Conservation (phyloP, 64 coral and sea anemone species). For the Actinia tenebrosa region DNA sequence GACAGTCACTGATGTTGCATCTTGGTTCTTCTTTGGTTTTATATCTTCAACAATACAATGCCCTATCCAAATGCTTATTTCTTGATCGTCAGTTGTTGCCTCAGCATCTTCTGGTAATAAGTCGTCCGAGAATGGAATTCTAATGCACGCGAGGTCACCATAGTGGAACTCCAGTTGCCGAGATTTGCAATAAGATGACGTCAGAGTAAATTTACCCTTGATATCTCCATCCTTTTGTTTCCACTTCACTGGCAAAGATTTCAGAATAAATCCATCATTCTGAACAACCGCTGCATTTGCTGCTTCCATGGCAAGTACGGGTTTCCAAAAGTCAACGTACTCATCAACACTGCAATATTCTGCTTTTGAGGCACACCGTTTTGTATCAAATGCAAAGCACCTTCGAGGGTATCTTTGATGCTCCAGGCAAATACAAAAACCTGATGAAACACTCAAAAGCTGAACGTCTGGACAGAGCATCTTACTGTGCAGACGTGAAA, state of each 20-base stretch:
- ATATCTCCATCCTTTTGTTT: neutral
- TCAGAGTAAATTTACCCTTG: conserved; percentile 8
- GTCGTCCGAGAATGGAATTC: neutral
- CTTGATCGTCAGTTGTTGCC: neutral
- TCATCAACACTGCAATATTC: conserved; percentile 54
- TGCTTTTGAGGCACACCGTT: conserved; percentile 41
- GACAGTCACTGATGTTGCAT: neutral
- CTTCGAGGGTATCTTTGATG: conserved; percentile 44
- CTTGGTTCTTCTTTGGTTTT: neutral
- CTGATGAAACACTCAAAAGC: conserved; percentile 38
- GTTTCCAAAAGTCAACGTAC: conserved; percentile 57
- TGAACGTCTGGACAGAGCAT: conserved; percentile 67
- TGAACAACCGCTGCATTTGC: conserved; percentile 51
- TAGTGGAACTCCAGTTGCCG: conserved; percentile 31
- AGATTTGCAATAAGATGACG: neutral
- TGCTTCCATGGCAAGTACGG: conserved; percentile 68
- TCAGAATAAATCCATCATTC: conserved; percentile 72
- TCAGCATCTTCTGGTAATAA: neutral
- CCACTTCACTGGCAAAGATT: conserved; percentile 37
- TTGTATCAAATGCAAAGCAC: conserved; percentile 52
- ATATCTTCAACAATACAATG: neutral
- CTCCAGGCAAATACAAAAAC: conserved; percentile 63
- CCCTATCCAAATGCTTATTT: neutral
- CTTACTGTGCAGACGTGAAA: conserved; percentile 33
- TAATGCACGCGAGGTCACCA: conserved; percentile 39